Evolutionary conservation across 2,888 invertebrate genomes (phyloP).

Genomic region (Lottia scabra): DNA sequence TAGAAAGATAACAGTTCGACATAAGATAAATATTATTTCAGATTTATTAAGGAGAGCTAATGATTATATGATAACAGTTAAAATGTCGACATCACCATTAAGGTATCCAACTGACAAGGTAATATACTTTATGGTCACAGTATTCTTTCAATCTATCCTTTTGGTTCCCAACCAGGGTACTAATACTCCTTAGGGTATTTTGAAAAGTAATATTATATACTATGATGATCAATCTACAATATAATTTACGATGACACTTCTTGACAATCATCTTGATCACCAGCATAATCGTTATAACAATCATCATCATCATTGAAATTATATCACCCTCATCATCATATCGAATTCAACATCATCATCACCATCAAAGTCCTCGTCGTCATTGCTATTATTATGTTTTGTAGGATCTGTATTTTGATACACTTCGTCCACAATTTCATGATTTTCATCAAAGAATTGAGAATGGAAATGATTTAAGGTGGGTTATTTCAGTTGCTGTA

Average conservation of each 20-base stretch:
- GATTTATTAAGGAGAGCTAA: background rate
- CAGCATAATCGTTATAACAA: background rate
- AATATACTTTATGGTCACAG: background rate
- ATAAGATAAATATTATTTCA: background rate
- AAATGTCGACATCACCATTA: background rate
- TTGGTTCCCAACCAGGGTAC: too few relatives aligned
- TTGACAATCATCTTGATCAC: background rate
- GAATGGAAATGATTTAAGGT: constrained; percentile 8
- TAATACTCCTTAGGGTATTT: too few relatives aligned
- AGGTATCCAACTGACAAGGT: background rate
- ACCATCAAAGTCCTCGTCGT: background rate
- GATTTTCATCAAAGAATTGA: constrained; percentile 9
- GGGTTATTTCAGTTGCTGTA: background rate
- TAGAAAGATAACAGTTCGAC: too few relatives aligned
- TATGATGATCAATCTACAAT: too few relatives aligned
- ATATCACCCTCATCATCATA: background rate
- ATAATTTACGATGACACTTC: too few relatives aligned
- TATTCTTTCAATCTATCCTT: too few relatives aligned
- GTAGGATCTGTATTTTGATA: constrained; percentile 11
- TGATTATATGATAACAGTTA: background rate
- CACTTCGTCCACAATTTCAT: constrained; percentile 3
- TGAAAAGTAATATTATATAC: too few relatives aligned
- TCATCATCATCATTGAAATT: background rate
- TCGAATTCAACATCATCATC: background rate
- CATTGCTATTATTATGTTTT: background rate